Evolutionary conservation across 2,888 invertebrate species (phyloP).

Genomic region (Eupithecia dodoneata): DNA sequence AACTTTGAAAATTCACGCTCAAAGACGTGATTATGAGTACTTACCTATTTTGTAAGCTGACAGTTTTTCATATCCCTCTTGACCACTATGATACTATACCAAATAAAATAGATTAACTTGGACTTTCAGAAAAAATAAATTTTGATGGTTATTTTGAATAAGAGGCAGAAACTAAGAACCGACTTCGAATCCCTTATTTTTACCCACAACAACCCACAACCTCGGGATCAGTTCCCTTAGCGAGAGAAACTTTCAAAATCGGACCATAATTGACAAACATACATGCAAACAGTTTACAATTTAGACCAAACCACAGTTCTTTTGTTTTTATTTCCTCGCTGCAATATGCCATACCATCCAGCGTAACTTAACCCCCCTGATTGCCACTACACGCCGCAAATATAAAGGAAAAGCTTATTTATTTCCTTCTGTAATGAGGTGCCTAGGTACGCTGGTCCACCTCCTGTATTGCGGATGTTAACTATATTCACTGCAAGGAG

Average conservation of each 20-base stretch:
- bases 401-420: constrained; percentile 50
- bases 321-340: constrained; percentile 68
- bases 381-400: constrained; percentile 53
- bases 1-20: background rate
- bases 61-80: background rate
- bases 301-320: constrained; percentile 51
- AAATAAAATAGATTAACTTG: too few species aligned
- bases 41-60: background rate
- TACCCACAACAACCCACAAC: too few species aligned
- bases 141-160: too few species aligned
- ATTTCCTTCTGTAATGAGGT: constrained; percentile 55
- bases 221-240: too few species aligned
- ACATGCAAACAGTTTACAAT: constrained; percentile 13
- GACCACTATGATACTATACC: background rate
- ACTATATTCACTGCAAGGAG: constrained; percentile 49
- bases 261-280: too few species aligned
- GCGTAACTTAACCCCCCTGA: constrained; percentile 60
- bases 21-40: background rate
- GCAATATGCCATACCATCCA: constrained; percentile 71
- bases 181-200: too few species aligned
- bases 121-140: too few species aligned
- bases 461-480: constrained; percentile 51
- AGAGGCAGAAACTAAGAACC: too few species aligned
- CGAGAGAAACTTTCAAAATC: too few species aligned
- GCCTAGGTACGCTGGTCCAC: constrained; percentile 54